Base-by-base conservation (phyloP, 2,113 vertebrate genomes). In the Motacilla alba region DNA sequence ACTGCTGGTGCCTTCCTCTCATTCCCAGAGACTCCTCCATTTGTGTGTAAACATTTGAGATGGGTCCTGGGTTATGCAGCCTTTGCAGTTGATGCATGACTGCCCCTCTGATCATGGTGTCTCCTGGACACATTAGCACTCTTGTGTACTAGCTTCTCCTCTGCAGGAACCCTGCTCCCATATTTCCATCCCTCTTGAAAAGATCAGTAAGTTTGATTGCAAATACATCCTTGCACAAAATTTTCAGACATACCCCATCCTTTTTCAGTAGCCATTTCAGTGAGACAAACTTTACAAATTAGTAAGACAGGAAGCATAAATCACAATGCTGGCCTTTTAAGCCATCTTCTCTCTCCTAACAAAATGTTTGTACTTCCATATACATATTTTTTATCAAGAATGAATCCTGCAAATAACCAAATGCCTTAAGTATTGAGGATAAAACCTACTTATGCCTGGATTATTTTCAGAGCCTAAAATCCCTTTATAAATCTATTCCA, bases 391-490 rank as follows among this genome's bases (percentile, higher is more conserved):
- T 90, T 79, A 50, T 33, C 20, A 70, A 67, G 9, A 46, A 26
- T 39, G 20, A 69, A 70, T 87, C 9, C 49, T 72, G 30, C 5
- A 76, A 83, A 79, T 72, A 82, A 62, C 24, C 3, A 78, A 89
- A 84, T 55, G 14, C 26, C 13, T 82, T 84, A 78, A 82, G 33
- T 66, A 50, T 23, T 21, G 15, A 64, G 39, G 73, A 68, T 80
- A 86, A 94, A 93, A 66, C 28, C 10, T 33, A 20, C 11, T 93
- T 93, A 91, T 53, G 26, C 30, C 26, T 90, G 47, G 75, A 90
- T 87, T 84, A 78, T 78, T 83, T 91, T 93, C 69, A 90, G 52
- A 84, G 28, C 43, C 53, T 63, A 74, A 94, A 94, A 90, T 90
- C 43, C 60, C 3, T 49, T 93, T 87, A 87, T 59, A 81, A 58